A percentile compares a stretch with the other conserved stretches of the same genome.
These are phyloP conservation scores for Rhagoletis pomonella DNA, from an alignment of 1,140 invertebrate genomes.

Conservation along the genomic window DNA sequence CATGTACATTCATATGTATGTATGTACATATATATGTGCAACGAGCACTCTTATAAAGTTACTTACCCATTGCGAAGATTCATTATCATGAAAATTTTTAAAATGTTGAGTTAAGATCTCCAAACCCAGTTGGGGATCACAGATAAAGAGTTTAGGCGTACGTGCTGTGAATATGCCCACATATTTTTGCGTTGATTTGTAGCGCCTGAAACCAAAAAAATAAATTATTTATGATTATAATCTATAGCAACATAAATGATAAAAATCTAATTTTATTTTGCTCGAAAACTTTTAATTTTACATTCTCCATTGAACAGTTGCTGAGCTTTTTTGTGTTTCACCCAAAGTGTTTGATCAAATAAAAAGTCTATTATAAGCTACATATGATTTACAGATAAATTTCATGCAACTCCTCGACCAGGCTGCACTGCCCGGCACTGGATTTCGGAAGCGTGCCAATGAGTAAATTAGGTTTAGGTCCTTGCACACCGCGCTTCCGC, in stretches of 20 bases:
- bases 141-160: slow-evolving; percentile 73
- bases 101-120: slow-evolving; percentile 76
- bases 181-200: slow-evolving; percentile 63
- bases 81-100: slow-evolving; percentile 73
- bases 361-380: too few species aligned
- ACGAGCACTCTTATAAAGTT: background rate
- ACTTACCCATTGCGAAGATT: slow-evolving; percentile 56
- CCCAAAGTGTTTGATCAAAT: too few species aligned
- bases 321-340: too few species aligned
- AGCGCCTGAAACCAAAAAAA: slow-evolving; percentile 57
- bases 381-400: slow-evolving; percentile 63
- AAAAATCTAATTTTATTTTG: background rate
- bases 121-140: slow-evolving; percentile 75
- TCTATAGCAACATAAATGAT: background rate
- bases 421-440: slow-evolving; percentile 59
- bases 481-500: slow-evolving; percentile 65
- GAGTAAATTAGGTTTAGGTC: slow-evolving; percentile 65
- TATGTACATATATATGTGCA: background rate
- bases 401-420: slow-evolving; percentile 61
- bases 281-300: too few species aligned
- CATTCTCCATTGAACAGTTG: too few species aligned
- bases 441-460: slow-evolving; percentile 67
- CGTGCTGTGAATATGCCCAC: slow-evolving; percentile 65
- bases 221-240: background rate
- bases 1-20: too few species aligned